These are phyloP conservation scores for Kuschelorhynchus macadamiae DNA, from an alignment of 2,888 invertebrate genomes.

Conservation along the genomic window DNA sequence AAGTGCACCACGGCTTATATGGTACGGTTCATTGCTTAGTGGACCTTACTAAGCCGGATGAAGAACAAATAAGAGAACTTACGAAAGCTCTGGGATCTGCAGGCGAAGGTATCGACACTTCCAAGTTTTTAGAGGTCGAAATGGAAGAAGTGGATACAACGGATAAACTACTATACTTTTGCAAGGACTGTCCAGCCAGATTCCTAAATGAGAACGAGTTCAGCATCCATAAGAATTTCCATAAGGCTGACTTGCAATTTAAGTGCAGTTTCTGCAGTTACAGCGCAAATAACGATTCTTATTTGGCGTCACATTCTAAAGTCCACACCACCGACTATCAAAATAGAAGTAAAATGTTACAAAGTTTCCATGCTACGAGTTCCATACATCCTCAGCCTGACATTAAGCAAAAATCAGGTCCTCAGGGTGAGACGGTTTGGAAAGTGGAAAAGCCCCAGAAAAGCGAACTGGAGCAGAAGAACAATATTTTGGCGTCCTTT, in stretches of 20 bases:
- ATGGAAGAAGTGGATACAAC: conserved; percentile 56
- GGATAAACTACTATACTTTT: conserved; percentile 75
- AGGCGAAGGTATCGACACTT: conserved; percentile 42
- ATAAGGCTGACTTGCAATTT: conserved; percentile 74
- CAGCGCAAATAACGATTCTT: conserved; percentile 79
- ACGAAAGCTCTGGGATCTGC: conserved; percentile 56
- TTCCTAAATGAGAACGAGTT: conserved; percentile 84
- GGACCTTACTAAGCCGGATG: conserved; percentile 76
- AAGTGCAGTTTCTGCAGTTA: conserved; percentile 85
- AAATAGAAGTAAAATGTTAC: conserved; percentile 79
- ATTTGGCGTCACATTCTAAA: conserved; percentile 77
- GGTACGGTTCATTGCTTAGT: conserved; percentile 82
- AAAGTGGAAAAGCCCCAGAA: conserved; percentile 64
- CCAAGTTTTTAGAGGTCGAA: conserved; percentile 52
- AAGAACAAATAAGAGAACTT: conserved; percentile 75
- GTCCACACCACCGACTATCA: conserved; percentile 87
- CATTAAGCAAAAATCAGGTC: conserved; percentile 67
- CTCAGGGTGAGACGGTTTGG: conserved; percentile 68
- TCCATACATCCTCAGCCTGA: conserved; percentile 77
- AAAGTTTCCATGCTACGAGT: conserved; percentile 77
- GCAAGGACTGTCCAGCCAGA: conserved; percentile 87
- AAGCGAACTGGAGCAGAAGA: conserved; percentile 48
- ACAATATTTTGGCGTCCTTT: conserved; percentile 54
- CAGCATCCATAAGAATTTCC: conserved; percentile 80
- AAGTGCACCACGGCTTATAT: conserved; percentile 81